Conservation (phyloP, 1,140 invertebrate genomes). For the Goniozus legneri region DNA sequence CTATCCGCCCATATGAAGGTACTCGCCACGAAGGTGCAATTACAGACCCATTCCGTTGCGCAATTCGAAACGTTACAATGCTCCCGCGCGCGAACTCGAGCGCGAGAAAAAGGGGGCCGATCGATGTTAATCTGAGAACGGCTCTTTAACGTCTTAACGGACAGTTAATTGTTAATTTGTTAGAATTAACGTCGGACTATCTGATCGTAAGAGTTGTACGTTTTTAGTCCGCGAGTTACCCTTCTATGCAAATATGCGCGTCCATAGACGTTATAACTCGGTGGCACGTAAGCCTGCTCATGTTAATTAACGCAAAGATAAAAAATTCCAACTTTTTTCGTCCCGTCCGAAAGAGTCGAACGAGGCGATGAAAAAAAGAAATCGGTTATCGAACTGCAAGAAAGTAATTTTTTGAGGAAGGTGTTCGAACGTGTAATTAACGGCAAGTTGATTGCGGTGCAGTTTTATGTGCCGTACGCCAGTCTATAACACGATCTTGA, state of each 20-base stretch:
- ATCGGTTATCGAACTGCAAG: no score
- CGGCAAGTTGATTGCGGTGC: not conserved
- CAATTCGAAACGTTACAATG: no score
- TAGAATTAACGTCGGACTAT: slow-evolving; percentile 16
- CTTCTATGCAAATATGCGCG: no score
- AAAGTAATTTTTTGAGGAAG: no score
- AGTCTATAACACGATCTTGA: slow-evolving; percentile 11
- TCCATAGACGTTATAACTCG: no score
- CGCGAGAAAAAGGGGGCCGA: not conserved
- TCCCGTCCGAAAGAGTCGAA: no score
- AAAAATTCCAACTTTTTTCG: no score
- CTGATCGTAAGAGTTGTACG: slow-evolving; percentile 9
- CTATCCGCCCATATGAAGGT: no score
- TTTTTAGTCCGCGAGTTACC: slow-evolving; percentile 10
- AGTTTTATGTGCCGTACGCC: not conserved
- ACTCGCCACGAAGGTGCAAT: slow-evolving; percentile 27
- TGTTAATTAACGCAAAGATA: no score
- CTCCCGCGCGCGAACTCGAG: no score
- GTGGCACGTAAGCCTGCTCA: no score
- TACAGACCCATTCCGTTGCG: slow-evolving; percentile 31
- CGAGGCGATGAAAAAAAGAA: no score
- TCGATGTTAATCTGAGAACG: slow-evolving; percentile 5
- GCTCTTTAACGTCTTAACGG: slow-evolving; percentile 9
- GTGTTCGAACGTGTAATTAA: not conserved
- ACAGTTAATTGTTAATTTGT: slow-evolving; percentile 21